phyloP scores from a whole-genome alignment of 2,113 vertebrate genomes.

The Illadopsis cleaveri region DNA sequence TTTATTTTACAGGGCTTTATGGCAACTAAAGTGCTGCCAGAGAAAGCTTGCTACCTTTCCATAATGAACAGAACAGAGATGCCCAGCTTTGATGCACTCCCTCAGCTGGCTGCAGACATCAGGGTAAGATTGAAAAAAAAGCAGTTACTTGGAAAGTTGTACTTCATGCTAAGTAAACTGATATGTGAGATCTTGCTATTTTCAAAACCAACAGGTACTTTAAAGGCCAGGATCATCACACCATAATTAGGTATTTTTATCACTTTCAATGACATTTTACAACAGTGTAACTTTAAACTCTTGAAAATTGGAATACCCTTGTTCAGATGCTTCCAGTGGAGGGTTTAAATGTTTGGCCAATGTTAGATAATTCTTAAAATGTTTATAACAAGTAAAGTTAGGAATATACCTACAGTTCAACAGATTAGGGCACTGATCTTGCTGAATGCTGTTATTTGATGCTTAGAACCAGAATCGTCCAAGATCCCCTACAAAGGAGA shows the following conservation, averaged over 20 bases:
- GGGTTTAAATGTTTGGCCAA: background rate
- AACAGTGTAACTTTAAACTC: background rate
- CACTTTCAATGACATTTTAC: background rate
- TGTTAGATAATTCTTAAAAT: background rate
- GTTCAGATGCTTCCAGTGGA: background rate
- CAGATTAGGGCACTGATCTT: background rate
- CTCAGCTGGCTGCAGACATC: background rate
- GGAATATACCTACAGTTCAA: background rate
- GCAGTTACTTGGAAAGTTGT: background rate
- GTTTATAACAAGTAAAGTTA: background rate
- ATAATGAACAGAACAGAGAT: background rate
- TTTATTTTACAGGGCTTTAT: conserved; percentile 60
- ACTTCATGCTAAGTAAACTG: background rate
- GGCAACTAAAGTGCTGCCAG: conserved; percentile 33
- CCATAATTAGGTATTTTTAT: background rate
- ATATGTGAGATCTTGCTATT: background rate
- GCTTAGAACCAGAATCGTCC: background rate
- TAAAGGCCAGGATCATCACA: background rate
- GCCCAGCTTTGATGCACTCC: background rate
- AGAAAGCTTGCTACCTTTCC: conserved; percentile 60
- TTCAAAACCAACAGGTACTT: background rate
- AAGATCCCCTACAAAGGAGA: background rate
- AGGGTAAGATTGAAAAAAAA: background rate
- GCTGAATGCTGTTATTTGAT: background rate
- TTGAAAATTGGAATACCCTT: background rate